Conservation (phyloP, 1,140 invertebrate species). For the Akabosia matsudoensis region DNA sequence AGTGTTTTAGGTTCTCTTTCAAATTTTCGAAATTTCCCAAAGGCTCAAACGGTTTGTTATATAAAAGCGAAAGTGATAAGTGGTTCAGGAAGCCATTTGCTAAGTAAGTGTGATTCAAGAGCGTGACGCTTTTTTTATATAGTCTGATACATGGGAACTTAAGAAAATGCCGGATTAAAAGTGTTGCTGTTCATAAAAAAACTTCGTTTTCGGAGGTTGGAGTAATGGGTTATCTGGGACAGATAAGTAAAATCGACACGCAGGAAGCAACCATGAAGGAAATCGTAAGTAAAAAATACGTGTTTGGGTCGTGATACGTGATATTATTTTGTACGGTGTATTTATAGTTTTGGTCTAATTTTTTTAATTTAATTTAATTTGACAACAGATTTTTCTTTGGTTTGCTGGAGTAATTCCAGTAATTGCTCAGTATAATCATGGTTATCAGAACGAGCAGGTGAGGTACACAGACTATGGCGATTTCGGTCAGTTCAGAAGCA, state of each 20-base stretch:
- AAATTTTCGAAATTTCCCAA: no score
- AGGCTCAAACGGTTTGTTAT: neutral
- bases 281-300: slow-evolving; percentile 22
- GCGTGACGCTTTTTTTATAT: neutral
- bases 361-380: neutral
- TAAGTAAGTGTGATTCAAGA: neutral
- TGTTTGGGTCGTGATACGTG: neutral
- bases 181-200: neutral
- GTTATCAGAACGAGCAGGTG: neutral
- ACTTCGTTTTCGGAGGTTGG: neutral
- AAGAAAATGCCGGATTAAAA: no score
- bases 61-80: slow-evolving; percentile 20
- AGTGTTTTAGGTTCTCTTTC: neutral
- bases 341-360: neutral
- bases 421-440: neutral
- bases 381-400: neutral
- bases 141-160: neutral
- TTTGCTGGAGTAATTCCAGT: slow-evolving; percentile 15
- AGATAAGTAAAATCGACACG: neutral
- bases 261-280: neutral
- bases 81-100: slow-evolving; percentile 7
- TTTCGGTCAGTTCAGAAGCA: neutral
- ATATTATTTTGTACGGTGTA: neutral
- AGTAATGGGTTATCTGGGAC: neutral
- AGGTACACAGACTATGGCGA: neutral